A percentile compares a stretch with the other conserved stretches of the same genome.
These are phyloP conservation scores for Copidosoma floridanum DNA, from an alignment of 1,140 invertebrate genomes.

Conservation along the genomic window DNA sequence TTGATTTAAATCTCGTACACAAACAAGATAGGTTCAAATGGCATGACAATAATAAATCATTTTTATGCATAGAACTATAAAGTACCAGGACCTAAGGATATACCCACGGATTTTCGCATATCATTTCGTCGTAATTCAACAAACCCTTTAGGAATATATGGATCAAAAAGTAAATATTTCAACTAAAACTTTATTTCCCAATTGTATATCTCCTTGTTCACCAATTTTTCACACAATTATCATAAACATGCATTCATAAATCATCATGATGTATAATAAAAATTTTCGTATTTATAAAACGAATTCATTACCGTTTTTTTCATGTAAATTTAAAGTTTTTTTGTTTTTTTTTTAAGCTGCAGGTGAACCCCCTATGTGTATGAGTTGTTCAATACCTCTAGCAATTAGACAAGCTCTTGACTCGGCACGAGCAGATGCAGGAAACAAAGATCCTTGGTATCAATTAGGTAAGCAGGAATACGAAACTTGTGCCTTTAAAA, in stretches of 20 bases:
- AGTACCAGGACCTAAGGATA: slow-evolving; percentile 77
- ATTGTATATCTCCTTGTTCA: not conserved
- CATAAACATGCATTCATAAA: no score
- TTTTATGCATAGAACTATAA: slow-evolving; percentile 67
- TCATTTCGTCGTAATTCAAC: slow-evolving; percentile 68
- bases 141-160: slow-evolving; percentile 70
- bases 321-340: slow-evolving; percentile 57
- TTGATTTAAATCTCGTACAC: no score
- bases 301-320: no score
- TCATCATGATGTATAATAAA: no score
- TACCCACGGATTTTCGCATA: slow-evolving; percentile 80
- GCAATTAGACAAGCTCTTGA: slow-evolving; percentile 72
- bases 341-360: slow-evolving; percentile 65
- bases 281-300: no score
- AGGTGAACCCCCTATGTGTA: slow-evolving; percentile 76
- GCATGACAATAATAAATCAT: not conserved
- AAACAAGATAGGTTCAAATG: no score
- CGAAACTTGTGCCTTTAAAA: no score
- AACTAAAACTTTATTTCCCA: no score
- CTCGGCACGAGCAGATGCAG: slow-evolving; percentile 63
- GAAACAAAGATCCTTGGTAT: slow-evolving; percentile 45
- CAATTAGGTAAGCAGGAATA: slow-evolving; percentile 33
- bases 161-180: slow-evolving; percentile 76
- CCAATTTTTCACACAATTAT: no score
- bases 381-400: slow-evolving; percentile 64